Base-by-base conservation (phyloP, 2,797 vertebrate genomes). In the Catamblyrhynchus diadema region DNA sequence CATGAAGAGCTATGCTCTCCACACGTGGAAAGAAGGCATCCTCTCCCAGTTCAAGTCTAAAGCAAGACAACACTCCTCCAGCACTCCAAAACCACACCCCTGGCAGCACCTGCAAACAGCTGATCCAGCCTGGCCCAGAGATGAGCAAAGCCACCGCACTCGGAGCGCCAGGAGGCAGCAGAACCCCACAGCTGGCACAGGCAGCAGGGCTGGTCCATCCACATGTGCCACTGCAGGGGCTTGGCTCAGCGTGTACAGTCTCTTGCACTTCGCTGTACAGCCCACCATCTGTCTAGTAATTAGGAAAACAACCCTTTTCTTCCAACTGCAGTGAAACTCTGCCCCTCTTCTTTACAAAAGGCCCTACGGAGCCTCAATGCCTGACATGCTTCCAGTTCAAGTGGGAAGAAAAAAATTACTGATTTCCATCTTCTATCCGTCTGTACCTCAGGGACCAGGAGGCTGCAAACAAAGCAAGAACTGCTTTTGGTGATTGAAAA, bases 11-110 rank as follows among this genome's bases (percentile, higher is more conserved):
- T 25, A 6, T 0, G 1, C 21, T 39, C 25, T 15, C 3, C 2
- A 1, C 4, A 0, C 0, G 0, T 1, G 25, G 54, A 41, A 57
- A 78, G 32, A 25, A 35, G 7, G 5, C 21, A 47, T 50, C 39
- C 30, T 51, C 39, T 69, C 50, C 50, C n/a, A 28, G 0, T 9
- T 59, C 32, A 7, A 17, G 41, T 8, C 24, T 17, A 50, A 65
- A 83, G 53, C 18, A n/a, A 35, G 24, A 64, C 4, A 77, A 41
- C n/a, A 6, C 8, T 53, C 35, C 28, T 23, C 1, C 0, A 73
- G 32, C 0, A 0, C 33, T 65, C 42, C n/a, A 53, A 53, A 56
- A 48, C 16, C 22, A 15, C 18, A 44, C 47, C 20, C 27, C n/a
- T 51, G 4, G 11, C 12, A 14, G 45, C 80, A 60, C 4, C 50